A percentile compares a stretch with the other conserved stretches of the same genome.
Evolutionary conservation across 1,140 invertebrate genomes (phyloP).

Genomic region (Zaprionus nigranus): DNA sequence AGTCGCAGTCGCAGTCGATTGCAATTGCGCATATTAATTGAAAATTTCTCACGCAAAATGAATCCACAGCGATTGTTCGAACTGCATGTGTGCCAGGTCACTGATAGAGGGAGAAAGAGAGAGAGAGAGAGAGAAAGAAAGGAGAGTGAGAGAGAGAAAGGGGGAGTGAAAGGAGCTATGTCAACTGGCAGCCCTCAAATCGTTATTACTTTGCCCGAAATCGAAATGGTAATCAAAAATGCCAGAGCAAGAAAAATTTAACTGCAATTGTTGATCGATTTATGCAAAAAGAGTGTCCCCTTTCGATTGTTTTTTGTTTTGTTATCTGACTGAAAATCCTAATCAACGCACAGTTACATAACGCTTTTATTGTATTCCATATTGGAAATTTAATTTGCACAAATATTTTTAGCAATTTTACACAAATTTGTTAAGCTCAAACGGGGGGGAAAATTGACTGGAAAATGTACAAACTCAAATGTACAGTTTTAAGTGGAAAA

Average conservation of each 20-base stretch:
- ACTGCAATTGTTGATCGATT: constrained; percentile 46
- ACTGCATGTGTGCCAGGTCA: constrained; percentile 36
- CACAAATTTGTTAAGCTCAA: background rate
- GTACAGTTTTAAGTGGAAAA: too few species aligned
- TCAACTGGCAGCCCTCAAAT: constrained; percentile 40
- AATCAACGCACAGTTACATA: constrained; percentile 1
- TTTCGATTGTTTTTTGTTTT: constrained; percentile 5
- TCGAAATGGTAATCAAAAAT: constrained; percentile 62
- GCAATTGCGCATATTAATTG: constrained; percentile 77
- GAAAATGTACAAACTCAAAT: background rate
- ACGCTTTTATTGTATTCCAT: background rate
- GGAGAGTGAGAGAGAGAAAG: background rate
- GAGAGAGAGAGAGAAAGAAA: background rate
- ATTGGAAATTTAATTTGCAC: background rate
- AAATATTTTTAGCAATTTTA: background rate
- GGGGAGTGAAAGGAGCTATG: background rate
- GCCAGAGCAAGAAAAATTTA: background rate
- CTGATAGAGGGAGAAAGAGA: background rate
- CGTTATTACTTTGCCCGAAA: constrained; percentile 51
- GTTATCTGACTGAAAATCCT: background rate
- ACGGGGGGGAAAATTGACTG: background rate
- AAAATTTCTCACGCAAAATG: constrained; percentile 74
- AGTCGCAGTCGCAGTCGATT: constrained; percentile 31
- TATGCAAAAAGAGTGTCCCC: constrained; percentile 31
- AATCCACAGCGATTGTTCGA: constrained; percentile 46